Percentiles rank a stretch among this genome's conserved stretches.
phyloP scores from a whole-genome alignment of 2,888 invertebrate species.

The Plagodis pulveraria region DNA sequence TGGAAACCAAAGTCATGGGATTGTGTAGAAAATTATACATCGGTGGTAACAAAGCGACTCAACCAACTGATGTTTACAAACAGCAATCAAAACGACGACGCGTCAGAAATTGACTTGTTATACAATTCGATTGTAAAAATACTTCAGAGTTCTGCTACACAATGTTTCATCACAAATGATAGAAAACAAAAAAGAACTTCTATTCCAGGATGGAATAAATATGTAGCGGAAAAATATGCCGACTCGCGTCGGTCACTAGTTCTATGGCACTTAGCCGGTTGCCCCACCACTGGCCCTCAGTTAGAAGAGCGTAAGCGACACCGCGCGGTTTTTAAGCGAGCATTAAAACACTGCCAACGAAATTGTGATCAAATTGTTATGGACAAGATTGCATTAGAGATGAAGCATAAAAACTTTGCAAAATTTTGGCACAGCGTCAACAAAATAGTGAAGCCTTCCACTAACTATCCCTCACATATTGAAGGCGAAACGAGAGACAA shows the following conservation, averaged over 20 bases:
- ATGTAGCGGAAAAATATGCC: constrained; percentile 1
- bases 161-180: not conserved
- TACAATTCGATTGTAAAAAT: not conserved
- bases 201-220: not conserved
- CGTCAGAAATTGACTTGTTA: not conserved
- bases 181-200: not conserved
- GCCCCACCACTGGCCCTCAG: not conserved
- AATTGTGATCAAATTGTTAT: constrained; percentile 1
- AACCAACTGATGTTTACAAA: not conserved
- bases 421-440: constrained; percentile 1
- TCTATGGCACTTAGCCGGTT: not conserved
- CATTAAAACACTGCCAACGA: not conserved
- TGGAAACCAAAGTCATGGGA: not conserved
- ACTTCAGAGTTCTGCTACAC: not conserved
- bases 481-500: not conserved
- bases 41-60: not conserved
- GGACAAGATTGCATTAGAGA: not conserved
- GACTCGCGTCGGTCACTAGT: not conserved
- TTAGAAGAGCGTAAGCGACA: not conserved
- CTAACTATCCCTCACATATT: constrained; percentile 1
- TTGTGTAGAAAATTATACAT: not conserved
- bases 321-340: not conserved
- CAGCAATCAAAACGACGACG: not conserved
- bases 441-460: not conserved
- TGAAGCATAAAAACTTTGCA: not conserved